Conservation (phyloP, 2,797 vertebrate genomes). For the Pantherophis alleghaniensis region DNA sequence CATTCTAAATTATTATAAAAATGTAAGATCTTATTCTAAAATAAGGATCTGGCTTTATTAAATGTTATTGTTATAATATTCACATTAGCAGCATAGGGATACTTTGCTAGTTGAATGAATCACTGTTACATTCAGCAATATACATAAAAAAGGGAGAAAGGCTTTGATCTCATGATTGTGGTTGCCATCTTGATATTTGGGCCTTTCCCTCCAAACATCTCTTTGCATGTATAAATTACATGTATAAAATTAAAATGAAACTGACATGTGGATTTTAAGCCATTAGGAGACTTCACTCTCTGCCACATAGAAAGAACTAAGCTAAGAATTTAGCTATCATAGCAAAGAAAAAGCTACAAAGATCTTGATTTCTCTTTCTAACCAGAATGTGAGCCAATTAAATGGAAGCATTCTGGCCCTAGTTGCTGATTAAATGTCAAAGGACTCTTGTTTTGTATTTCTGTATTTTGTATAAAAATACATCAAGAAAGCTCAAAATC, state of each 20-base stretch:
- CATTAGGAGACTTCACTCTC: neutral
- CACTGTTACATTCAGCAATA: neutral
- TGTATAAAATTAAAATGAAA: neutral
- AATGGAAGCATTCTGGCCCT: neutral
- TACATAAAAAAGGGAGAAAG: neutral
- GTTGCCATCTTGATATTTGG: neutral
- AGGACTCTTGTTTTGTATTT: neutral
- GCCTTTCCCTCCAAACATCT: neutral
- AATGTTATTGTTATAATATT: no score
- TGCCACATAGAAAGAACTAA: neutral
- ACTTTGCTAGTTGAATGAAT: neutral
- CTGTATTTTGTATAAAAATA: no score
- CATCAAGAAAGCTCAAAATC: neutral
- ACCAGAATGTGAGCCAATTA: neutral
- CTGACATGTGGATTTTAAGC: neutral
- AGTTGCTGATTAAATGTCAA: neutral
- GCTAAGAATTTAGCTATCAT: neutral
- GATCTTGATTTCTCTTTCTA: neutral
- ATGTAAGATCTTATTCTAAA: neutral
- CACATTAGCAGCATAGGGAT: neutral
- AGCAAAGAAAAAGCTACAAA: neutral
- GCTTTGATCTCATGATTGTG: neutral
- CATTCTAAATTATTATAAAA: neutral
- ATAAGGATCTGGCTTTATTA: slow-evolving; percentile 2
- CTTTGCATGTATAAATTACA: neutral